Evolutionary conservation across 2,888 invertebrate species (phyloP), one percentile per base, ranked within the genome.

Genomic region (Cheilosia vernalis): DNA sequence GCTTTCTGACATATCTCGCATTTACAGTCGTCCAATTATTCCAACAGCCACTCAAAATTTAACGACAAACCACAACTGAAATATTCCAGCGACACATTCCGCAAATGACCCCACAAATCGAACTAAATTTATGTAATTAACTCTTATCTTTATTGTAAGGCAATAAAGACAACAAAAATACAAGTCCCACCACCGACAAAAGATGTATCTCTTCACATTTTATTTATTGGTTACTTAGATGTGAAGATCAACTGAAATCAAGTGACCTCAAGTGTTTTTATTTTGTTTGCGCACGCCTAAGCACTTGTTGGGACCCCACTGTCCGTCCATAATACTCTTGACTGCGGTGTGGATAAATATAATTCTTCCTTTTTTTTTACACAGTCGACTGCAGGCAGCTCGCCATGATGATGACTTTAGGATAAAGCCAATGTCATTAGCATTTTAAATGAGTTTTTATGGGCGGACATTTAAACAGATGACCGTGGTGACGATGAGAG

Each of bases 391-490:
- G 33, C 27, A 88, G 87, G 73, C 70, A 63, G 30, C 55, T 51
- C 61, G 64, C 40, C 63, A 56, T 79, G 76, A 87, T 79, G 76
- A 87, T 67, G 83, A 79, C 72, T 72, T 80, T 72, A 79, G 79
- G 79, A 87, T 84, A 84, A 79, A 79, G 80, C 74, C 88, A 87
- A 83, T 64, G 83, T 80, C 83, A 80, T 84, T 84, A 84, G 83
- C 83, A 84, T 84, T 84, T 84, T 84, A 84, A 84, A 84, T 84
- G 83, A 80, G 79, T 74, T 84, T 84, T 84, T 84, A 84, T 84
- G 79, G 77, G 73, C 74, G 83, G 73, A 69, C 79, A 84, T 84
- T 84, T 84, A 73, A 80, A 84, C 79, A 42, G 79, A 83, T 83
- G 83, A 83, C 74, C 74, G 76, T 76, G 81, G 64, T 66, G 64